phyloP scores from a whole-genome alignment of 2,888 invertebrate species.

The Sarcophaga rosellei region DNA sequence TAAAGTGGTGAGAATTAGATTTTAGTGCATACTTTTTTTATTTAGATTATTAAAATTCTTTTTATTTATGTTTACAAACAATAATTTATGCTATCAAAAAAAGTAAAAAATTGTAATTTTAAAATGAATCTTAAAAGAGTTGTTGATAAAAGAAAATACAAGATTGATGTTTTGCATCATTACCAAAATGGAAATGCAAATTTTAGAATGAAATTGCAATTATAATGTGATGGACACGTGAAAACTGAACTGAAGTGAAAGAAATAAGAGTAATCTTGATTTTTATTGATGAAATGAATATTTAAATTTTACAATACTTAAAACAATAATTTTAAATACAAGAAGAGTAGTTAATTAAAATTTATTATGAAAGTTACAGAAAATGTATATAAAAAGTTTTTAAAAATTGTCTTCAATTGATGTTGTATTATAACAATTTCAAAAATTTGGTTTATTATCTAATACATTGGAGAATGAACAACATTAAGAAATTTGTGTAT shows the following conservation, averaged over 20 bases:
- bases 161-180: too few relatives aligned
- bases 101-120: constrained; percentile 6
- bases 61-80: constrained; percentile 27
- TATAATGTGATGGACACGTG: constrained; percentile 57
- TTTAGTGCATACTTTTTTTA: constrained; percentile 36
- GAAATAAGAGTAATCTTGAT: constrained; percentile 12
- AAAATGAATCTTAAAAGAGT: constrained; percentile 37
- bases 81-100: constrained; percentile 31
- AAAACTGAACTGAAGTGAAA: constrained; percentile 30
- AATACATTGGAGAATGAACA: too few relatives aligned
- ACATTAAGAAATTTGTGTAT: too few relatives aligned
- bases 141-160: constrained; percentile 1
- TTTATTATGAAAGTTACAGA: too few relatives aligned
- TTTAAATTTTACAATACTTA: background rate
- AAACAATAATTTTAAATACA: too few relatives aligned
- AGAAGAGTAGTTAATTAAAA: too few relatives aligned
- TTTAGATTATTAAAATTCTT: constrained; percentile 37
- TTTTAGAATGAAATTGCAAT: constrained; percentile 53
- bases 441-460: too few relatives aligned
- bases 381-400: too few relatives aligned
- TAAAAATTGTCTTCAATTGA: too few relatives aligned
- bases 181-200: constrained; percentile 7
- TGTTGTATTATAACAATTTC: too few relatives aligned
- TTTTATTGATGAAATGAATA: constrained; percentile 28
- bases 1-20: constrained; percentile 81